Evolutionary conservation across 2,888 invertebrate genomes (phyloP).

Genomic region (Herminia tarsipennalis): DNA sequence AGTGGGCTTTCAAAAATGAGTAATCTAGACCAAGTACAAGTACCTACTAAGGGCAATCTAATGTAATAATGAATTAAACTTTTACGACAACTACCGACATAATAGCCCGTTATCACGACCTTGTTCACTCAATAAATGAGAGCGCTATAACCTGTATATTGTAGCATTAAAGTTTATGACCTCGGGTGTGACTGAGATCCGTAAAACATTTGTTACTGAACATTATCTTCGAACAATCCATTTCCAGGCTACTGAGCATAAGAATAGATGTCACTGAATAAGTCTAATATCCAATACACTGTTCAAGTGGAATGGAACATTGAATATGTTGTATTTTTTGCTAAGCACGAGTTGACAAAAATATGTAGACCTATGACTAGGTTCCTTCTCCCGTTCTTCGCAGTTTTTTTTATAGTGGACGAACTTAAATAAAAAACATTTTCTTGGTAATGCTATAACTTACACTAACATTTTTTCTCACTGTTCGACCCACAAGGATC

Average conservation of each 20-base stretch:
- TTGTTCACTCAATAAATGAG: constrained; percentile 34
- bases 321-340: neutral
- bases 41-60: neutral
- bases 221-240: constrained; percentile 27
- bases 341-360: neutral
- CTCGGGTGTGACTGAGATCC: constrained; percentile 32
- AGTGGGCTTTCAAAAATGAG: neutral
- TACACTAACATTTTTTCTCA: too few relatives aligned
- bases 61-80: neutral
- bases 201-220: constrained; percentile 19
- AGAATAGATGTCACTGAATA: constrained; percentile 9
- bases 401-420: too few relatives aligned
- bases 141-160: constrained; percentile 47
- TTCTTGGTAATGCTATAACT: too few relatives aligned
- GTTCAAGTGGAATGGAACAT: neutral
- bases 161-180: constrained; percentile 48
- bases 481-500: too few relatives aligned
- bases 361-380: neutral
- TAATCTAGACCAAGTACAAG: neutral
- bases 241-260: constrained; percentile 20
- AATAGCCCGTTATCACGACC: constrained; percentile 15
- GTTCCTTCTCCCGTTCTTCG: too few relatives aligned
- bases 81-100: constrained; percentile 5
- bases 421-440: too few relatives aligned
- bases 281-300: constrained; percentile 1